A percentile compares a stretch with the other conserved stretches of the same genome.
Conservation (phyloP, 2,797 vertebrate species). For the Glyptemys insculpta region DNA sequence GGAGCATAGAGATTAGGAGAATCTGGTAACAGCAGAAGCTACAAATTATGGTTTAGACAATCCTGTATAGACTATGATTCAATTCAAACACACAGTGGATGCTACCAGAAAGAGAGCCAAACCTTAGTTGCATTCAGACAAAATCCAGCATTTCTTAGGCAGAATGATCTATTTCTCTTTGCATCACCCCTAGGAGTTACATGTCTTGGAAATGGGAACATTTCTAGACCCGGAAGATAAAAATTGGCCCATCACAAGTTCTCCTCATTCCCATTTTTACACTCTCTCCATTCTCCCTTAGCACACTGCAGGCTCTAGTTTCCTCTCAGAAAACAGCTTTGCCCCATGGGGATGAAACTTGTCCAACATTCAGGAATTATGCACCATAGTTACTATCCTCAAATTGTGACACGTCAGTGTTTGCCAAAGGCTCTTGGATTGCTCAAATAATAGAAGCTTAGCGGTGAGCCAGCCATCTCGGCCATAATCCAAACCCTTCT, state of each 20-base stretch:
- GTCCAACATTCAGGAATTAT: background rate
- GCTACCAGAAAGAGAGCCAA: background rate
- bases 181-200: background rate
- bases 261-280: background rate
- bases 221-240: background rate
- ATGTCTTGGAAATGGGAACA: background rate
- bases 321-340: background rate
- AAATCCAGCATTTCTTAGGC: rapidly evolving
- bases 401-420: background rate
- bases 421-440: background rate
- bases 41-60: slow-evolving; percentile 1
- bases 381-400: background rate
- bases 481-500: background rate
- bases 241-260: background rate
- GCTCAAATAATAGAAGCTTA: background rate
- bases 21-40: background rate
- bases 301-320: background rate
- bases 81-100: background rate
- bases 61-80: background rate
- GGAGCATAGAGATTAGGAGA: background rate
- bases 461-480: background rate
- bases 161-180: background rate
- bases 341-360: background rate
- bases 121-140: background rate
- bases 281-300: background rate